Evolutionary conservation across 2,888 invertebrate species (phyloP).

Genomic region (Philonicus albiceps): DNA sequence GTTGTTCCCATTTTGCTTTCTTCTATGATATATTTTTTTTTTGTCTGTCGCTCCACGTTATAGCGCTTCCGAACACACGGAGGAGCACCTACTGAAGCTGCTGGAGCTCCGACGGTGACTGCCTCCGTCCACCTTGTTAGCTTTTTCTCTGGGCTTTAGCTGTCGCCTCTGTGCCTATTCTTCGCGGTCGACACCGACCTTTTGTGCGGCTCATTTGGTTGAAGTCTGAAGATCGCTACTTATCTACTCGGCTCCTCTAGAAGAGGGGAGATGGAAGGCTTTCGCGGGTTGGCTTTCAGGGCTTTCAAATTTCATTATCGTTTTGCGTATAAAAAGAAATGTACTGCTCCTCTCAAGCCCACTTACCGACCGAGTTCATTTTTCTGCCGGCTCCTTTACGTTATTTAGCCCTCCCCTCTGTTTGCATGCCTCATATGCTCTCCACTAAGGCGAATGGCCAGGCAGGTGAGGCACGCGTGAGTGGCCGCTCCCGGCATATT

Average conservation of each 20-base stretch:
- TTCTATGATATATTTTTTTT: not conserved
- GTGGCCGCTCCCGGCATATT: not conserved
- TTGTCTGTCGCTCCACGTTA: not conserved
- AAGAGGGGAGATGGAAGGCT: not conserved
- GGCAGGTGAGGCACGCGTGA: not conserved
- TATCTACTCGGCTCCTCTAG: not conserved
- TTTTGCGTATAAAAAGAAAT: slow-evolving; percentile 21
- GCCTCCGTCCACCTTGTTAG: not conserved
- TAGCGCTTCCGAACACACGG: not conserved
- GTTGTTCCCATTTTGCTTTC: slow-evolving; percentile 29
- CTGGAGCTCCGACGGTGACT: not conserved
- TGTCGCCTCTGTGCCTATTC: not conserved
- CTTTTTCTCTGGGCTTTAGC: not conserved
- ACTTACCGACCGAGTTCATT: not conserved
- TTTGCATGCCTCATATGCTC: not conserved
- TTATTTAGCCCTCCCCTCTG: not conserved
- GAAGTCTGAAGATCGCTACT: slow-evolving; percentile 9
- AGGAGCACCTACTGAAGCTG: not conserved
- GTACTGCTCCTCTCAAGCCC: slow-evolving; percentile 2
- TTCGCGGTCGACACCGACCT: not conserved
- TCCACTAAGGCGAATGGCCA: not conserved
- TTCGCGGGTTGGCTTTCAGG: not conserved
- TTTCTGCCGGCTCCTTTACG: not conserved
- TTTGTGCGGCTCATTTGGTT: not conserved
- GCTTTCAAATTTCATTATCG: slow-evolving; percentile 5